phyloP scores from a whole-genome alignment of 2,113 vertebrate genomes.

The Cyanoderma ruficeps region DNA sequence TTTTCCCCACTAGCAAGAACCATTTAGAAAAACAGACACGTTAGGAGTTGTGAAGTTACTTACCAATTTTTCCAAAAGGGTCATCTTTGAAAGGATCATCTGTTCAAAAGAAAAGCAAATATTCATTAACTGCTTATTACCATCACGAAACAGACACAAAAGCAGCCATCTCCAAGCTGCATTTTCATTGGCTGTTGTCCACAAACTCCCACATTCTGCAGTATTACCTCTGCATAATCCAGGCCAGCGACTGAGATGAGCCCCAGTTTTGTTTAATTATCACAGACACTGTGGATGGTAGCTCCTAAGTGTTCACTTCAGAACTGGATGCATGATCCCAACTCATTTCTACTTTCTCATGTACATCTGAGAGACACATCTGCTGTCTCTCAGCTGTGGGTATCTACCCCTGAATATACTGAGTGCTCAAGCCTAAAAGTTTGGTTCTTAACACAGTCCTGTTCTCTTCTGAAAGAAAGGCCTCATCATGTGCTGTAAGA shows the following conservation, averaged over 20 bases:
- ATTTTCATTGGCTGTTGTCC: neutral
- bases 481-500: neutral
- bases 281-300: neutral
- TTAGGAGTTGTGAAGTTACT: slow-evolving; percentile 16
- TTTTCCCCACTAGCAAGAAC: neutral
- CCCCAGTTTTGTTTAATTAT: neutral
- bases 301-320: neutral
- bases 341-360: neutral
- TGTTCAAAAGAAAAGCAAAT: slow-evolving; percentile 41
- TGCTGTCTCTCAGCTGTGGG: neutral
- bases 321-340: neutral
- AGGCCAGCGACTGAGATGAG: neutral
- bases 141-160: neutral
- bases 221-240: neutral
- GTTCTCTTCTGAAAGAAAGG: neutral
- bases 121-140: neutral
- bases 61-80: slow-evolving; percentile 94
- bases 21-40: neutral
- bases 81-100: slow-evolving; percentile 97
- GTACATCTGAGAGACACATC: neutral
- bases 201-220: neutral
- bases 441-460: neutral
- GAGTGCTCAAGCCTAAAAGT: neutral
- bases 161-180: neutral
- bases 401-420: neutral